Conservation (phyloP, 37 sponge, comb jelly and placozoan species). For the Beroe ovata region DNA sequence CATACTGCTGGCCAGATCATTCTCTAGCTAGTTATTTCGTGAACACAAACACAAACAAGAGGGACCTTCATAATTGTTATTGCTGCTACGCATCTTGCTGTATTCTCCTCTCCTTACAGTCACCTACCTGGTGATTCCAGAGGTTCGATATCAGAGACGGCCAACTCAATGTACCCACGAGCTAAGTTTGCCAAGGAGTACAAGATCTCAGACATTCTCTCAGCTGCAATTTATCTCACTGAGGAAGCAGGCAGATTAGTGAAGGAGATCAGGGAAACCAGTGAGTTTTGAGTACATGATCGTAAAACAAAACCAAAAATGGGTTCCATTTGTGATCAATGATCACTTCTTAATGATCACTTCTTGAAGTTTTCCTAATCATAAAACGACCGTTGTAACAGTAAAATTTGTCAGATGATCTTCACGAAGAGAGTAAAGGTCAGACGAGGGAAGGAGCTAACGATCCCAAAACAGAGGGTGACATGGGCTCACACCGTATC, state of each 20-base stretch:
- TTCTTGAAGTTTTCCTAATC: too few species aligned
- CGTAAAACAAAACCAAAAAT: too few species aligned
- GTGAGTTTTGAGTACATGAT: too few species aligned
- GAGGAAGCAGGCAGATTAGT: constrained; percentile 38
- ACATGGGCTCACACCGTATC: constrained; percentile 16
- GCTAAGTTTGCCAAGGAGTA: constrained; percentile 38
- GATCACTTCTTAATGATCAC: too few species aligned
- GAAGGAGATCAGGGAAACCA: constrained; percentile 21
- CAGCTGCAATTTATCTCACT: constrained; percentile 50
- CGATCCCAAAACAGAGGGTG: constrained; percentile 38
- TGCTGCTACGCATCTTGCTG: too few species aligned
- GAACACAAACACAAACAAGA: too few species aligned
- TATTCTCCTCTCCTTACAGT: not conserved
- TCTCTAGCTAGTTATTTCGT: too few species aligned
- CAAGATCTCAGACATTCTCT: constrained; percentile 38
- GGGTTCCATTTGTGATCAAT: too few species aligned
- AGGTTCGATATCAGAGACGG: constrained; percentile 51
- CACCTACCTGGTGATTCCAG: constrained; percentile 5
- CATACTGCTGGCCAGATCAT: too few species aligned
- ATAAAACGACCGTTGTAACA: too few species aligned
- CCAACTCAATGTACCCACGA: not conserved
- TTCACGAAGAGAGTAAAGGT: constrained; percentile 56
- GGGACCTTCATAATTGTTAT: too few species aligned
- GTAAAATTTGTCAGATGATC: too few species aligned
- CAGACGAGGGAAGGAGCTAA: constrained; percentile 45